Base-by-base conservation (phyloP, 2,888 invertebrate genomes). In the Catocala fraxini region DNA sequence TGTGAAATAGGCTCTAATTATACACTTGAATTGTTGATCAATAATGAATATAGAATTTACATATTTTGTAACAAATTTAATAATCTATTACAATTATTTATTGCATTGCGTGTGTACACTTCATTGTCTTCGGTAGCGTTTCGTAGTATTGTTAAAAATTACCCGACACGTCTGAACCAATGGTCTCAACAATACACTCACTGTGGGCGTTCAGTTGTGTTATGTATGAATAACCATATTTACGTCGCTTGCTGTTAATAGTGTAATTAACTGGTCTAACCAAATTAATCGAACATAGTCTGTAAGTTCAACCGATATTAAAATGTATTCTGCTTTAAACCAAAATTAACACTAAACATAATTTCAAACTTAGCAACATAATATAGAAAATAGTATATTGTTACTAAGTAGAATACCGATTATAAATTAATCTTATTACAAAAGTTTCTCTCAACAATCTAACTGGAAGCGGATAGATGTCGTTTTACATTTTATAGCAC, bases 141-240 rank as follows among this genome's bases (percentile, higher is more conserved):
- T 63, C 65, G 34, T 67, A 47, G 66, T 75, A 65, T 70, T 72
- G 67, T 72, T 67, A 75, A 72, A 75, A 72, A 63, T 60, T 75
- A 77, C 75, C 73, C 67, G 75, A 75, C 57, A 71, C 63, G 65
- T 63, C n/a, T 48, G n/a, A 49, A 45, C 47, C 34, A 2, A 45
- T 25, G 11, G 15, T 45, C 66, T 54, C 57, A 57, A 67, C 59
- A 70, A 77, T 64, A 61, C 65, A 62, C 59, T 51, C 56, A 15
- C 25, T 15, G 58, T 62, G 48, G 57, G 59, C 53, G 61, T 48
- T 56, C 56, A 25, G 63, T 65, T 64, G 58, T 59, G 2, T 49
- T 61, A 25, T 63, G 13, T 13, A 46, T 35, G 60, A 63, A 61
- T 58, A 53, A 34, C 61, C 34, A 43, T 73, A 63, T 52, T 47